Conservation (phyloP, 2,113 vertebrate genomes). For the Irena cyanogastra region DNA sequence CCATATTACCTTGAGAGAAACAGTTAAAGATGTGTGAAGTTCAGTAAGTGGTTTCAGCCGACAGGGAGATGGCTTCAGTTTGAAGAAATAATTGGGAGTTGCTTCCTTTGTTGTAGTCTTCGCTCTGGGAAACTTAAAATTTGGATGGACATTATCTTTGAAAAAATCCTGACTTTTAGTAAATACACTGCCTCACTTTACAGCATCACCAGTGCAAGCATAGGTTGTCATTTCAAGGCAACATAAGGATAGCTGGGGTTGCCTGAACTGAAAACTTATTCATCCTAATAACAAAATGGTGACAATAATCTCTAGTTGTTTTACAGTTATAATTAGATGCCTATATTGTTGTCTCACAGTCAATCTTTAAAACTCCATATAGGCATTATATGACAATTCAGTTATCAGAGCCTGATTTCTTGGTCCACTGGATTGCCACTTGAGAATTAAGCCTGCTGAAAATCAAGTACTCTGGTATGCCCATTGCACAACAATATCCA, state of each 20-base stretch:
- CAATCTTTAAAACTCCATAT: not conserved
- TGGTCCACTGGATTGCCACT: not conserved
- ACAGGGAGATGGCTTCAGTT: not conserved
- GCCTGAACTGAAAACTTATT: not conserved
- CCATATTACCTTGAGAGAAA: not conserved
- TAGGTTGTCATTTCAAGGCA: not conserved
- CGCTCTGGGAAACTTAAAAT: not conserved
- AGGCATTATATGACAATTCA: not conserved
- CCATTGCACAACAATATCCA: not conserved
- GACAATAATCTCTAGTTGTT: not conserved
- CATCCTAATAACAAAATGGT: not conserved
- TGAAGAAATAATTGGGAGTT: not conserved
- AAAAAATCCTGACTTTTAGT: not conserved
- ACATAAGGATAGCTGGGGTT: not conserved
- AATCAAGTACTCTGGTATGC: accelerated
- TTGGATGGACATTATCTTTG: not conserved
- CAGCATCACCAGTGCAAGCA: not conserved
- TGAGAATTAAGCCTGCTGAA: not conserved
- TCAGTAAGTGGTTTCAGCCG: not conserved
- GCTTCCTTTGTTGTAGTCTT: not conserved
- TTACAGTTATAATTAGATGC: not conserved
- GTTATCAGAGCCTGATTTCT: not conserved
- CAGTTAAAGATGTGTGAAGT: not conserved
- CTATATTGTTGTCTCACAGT: not conserved
- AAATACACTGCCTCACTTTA: not conserved